Percentiles rank a stretch among this genome's conserved stretches.
Conservation (phyloP, 1,140 invertebrate genomes). For the Papilio xuthus region DNA sequence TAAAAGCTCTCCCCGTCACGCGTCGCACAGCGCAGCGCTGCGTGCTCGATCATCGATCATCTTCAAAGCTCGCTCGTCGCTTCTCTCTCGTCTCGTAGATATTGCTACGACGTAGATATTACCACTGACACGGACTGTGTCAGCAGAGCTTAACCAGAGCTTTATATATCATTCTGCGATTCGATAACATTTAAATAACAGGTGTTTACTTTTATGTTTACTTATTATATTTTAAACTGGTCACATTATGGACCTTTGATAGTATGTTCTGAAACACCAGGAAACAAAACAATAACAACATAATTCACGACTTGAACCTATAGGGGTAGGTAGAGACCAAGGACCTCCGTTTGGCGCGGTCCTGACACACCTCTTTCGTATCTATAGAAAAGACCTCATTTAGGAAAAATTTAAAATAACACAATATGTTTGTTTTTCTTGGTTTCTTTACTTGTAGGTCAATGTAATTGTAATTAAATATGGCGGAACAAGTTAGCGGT, state of each 20-base stretch:
- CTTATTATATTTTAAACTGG: neutral
- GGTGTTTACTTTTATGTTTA: neutral
- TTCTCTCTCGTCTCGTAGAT: conserved; percentile 5
- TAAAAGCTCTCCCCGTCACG: conserved; percentile 14
- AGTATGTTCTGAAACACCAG: no score
- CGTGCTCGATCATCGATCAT: conserved; percentile 72
- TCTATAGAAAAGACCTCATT: no score
- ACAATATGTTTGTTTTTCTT: no score
- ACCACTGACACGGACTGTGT: conserved; percentile 60
- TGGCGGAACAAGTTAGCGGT: conserved; percentile 8
- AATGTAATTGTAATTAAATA: conserved; percentile 12
- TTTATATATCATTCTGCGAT: conserved; percentile 37
- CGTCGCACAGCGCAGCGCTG: neutral
- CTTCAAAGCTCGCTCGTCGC: conserved; percentile 60
- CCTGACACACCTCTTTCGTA: no score
- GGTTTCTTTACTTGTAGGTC: neutral
- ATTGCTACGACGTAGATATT: conserved; percentile 58
- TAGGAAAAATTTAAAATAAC: no score
- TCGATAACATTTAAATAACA: conserved; percentile 9
- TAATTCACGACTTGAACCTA: no score
- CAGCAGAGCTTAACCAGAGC: conserved; percentile 8
- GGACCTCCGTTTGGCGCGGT: no score
- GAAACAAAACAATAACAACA: no score
- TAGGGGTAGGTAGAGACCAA: no score
- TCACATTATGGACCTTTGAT: no score